Base-by-base conservation (phyloP, 2,888 invertebrate genomes). In the Leptopilina myrica region DNA sequence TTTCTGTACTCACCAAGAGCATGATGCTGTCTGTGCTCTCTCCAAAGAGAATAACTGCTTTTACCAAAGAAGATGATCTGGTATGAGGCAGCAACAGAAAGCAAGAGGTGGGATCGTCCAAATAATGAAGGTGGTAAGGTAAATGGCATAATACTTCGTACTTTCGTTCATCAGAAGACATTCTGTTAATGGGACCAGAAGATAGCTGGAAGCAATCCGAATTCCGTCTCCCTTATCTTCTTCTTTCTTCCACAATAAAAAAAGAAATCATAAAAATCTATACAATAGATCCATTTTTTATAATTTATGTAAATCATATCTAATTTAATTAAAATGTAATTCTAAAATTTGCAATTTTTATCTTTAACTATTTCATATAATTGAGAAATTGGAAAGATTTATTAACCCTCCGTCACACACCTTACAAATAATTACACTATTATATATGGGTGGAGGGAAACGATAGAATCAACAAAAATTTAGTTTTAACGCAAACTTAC, bases 1-100 rank as follows among this genome's bases (percentile, higher is more conserved):
- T 87, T 87, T 85, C 89, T 83, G 88, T 91, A 91, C 91, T 91
- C 90, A 91, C 91, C 91, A 88, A 91, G 90, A 89, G 90, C 91
- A 91, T 91, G 91, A 90, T 91, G 91, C 89, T 89, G 88, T 91
- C 90, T 88, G 88, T 88, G 90, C 86, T 88, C 88, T 83, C 84
- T 83, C 84, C 82, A 67, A 79, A 77, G 81, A 80, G 80, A 79
- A 82, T 81, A 80, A 79, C 82, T 80, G 80, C 84, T 84, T 82
- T 84, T 82, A 84, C 84, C 82, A 80, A 76, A 81, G 81, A 73
- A 83, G 83, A 83, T 81, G 84, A 84, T 84, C 80, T 79, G 79
- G 80, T 81, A 80, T 79, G 79, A 80, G 82, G 81, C 80, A 82
- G 81, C 80, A 78, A 78, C 79, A 80, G 81, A 79, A 77, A 79